phyloP scores from a whole-genome alignment of 2,113 vertebrate species.

The Morone chrysops region DNA sequence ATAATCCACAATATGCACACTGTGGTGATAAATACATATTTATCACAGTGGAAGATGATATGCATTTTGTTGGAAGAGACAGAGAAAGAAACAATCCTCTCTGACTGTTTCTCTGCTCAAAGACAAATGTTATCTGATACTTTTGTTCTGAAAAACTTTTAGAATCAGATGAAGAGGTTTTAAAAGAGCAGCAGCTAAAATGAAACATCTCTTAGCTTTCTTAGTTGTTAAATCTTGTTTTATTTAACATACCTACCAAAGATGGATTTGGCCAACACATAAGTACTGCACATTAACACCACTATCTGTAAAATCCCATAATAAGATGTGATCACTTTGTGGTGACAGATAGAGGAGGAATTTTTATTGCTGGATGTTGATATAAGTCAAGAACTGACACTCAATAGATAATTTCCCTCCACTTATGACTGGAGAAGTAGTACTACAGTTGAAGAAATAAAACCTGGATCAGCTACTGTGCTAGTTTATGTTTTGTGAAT shows the following conservation, averaged over 20 bases:
- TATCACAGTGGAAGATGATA: not conserved
- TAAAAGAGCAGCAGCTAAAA: not conserved
- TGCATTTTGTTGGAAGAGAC: not conserved
- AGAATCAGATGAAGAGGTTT: not conserved
- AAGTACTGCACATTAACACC: not conserved
- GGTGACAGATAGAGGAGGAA: not conserved
- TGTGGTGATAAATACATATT: not conserved
- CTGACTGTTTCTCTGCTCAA: not conserved
- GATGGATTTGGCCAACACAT: not conserved
- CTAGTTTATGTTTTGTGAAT: conserved; percentile 19
- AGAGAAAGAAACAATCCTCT: not conserved
- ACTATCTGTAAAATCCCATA: not conserved
- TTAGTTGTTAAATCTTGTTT: not conserved
- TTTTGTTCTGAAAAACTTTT: not conserved
- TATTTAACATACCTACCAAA: no score
- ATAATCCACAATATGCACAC: not conserved
- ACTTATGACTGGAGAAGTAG: conserved; percentile 19
- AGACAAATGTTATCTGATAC: not conserved
- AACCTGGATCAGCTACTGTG: conserved; percentile 8
- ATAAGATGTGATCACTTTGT: not conserved
- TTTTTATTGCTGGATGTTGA: not conserved
- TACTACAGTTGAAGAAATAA: conserved; percentile 14
- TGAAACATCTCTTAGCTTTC: not conserved
- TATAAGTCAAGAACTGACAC: not conserved
- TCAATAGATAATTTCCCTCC: not conserved